Conservation (phyloP, 2,113 vertebrate species). For the Hystrix cristata region DNA sequence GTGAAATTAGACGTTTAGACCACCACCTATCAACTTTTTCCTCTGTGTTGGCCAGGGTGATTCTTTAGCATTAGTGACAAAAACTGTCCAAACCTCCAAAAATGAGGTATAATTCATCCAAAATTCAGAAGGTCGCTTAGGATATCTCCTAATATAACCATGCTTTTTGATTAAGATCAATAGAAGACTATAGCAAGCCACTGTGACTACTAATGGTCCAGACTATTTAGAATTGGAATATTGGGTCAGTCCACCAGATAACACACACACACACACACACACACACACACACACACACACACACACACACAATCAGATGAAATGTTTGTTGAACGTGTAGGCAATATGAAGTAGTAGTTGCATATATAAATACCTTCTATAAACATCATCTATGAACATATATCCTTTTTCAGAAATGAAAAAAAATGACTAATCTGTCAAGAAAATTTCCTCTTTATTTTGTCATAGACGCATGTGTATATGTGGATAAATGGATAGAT, state of each 20-base stretch:
- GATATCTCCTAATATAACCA: neutral
- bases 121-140: neutral
- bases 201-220: neutral
- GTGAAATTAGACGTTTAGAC: neutral
- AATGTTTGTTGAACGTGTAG: neutral
- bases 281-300: neutral
- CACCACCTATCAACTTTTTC: neutral
- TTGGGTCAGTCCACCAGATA: neutral
- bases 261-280: neutral
- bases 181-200: neutral
- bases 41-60: neutral
- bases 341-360: neutral
- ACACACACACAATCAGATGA: neutral
- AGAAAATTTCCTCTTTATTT: neutral
- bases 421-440: neutral
- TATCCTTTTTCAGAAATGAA: neutral
- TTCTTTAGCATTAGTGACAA: neutral
- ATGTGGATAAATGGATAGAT: neutral
- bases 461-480: neutral
- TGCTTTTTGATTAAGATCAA: neutral
- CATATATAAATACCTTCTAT: neutral
- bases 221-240: neutral
- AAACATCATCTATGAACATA: neutral
- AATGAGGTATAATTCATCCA: too few species aligned
- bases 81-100: neutral